Evolutionary conservation across 2,113 vertebrate genomes (phyloP).

Genomic region (Hemichromis elongatus): DNA sequence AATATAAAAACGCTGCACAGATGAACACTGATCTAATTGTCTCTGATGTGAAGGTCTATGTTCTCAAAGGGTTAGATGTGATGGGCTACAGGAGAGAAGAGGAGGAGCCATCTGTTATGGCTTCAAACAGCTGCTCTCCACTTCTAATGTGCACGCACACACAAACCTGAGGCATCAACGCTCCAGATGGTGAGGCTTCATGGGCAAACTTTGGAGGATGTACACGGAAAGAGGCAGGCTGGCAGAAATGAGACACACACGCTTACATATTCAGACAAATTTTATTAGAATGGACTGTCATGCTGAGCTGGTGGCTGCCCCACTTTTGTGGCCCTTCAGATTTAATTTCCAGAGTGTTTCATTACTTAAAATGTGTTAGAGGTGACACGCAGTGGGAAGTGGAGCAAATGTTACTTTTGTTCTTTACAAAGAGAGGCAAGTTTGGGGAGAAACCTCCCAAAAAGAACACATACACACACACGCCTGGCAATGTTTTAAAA

Average conservation of each 20-base stretch:
- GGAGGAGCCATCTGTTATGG: slow-evolving; percentile 39
- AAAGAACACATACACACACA: neutral
- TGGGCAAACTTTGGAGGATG: neutral
- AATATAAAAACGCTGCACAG: neutral
- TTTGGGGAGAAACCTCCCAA: neutral
- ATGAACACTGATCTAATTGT: neutral
- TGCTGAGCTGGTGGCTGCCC: neutral
- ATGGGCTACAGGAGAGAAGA: neutral
- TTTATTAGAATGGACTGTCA: neutral
- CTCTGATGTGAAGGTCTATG: neutral
- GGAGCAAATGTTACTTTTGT: neutral
- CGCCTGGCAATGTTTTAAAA: slow-evolving; percentile 18
- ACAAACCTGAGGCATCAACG: neutral
- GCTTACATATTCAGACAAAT: neutral
- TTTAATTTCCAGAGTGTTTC: neutral
- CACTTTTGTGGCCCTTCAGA: neutral
- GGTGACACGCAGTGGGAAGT: neutral
- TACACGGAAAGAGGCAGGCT: neutral
- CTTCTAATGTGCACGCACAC: neutral
- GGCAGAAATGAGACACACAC: neutral
- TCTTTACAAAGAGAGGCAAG: neutral
- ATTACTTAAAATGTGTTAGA: slow-evolving; percentile 19
- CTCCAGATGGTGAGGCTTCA: slow-evolving; percentile 26
- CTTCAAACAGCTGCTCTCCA: slow-evolving; percentile 24
- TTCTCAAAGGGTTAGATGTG: slow-evolving; percentile 6